Percentiles rank a stretch among this genome's conserved stretches.
These are phyloP conservation scores for Onychomys leucogaster DNA, from an alignment of 2,797 vertebrate species.

Conservation along the genomic window DNA sequence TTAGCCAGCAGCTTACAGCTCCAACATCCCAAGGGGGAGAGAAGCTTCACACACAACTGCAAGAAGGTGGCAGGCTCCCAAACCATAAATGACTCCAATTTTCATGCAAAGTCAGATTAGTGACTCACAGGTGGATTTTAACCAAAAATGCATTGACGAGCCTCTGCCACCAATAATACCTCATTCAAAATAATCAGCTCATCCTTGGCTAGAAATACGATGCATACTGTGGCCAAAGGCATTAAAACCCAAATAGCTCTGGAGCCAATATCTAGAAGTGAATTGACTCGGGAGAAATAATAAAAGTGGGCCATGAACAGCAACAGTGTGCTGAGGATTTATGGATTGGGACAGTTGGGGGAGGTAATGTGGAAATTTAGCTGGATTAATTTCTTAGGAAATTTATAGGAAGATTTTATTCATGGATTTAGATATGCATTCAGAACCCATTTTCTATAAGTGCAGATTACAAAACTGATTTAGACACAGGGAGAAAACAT, in stretches of 20 bases:
- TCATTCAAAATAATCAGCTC: constrained; percentile 65
- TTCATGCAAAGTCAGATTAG: constrained; percentile 68
- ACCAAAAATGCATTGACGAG: constrained; percentile 66
- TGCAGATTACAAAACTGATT: constrained; percentile 26
- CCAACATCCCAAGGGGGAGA: constrained; percentile 49
- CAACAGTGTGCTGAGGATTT: neutral
- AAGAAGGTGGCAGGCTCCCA: constrained; percentile 66
- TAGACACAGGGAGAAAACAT: neutral
- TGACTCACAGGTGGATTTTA: constrained; percentile 66
- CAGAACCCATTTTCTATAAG: constrained; percentile 21
- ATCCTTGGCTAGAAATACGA: constrained; percentile 50
- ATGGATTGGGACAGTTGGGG: neutral
- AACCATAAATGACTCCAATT: constrained; percentile 49
- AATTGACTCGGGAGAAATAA: constrained; percentile 34
- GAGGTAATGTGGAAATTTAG: neutral
- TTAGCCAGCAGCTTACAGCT: constrained; percentile 24
- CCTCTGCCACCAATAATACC: constrained; percentile 32
- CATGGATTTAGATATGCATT: constrained; percentile 1
- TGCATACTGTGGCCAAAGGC: constrained; percentile 39
- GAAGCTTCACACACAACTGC: neutral
- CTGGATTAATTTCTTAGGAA: neutral
- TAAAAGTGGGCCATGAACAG: neutral
- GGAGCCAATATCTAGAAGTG: constrained; percentile 36
- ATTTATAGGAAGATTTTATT: neutral
- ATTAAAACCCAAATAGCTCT: constrained; percentile 63